Base-by-base conservation (phyloP, 1,140 invertebrate genomes). In the Lithobius niger region DNA sequence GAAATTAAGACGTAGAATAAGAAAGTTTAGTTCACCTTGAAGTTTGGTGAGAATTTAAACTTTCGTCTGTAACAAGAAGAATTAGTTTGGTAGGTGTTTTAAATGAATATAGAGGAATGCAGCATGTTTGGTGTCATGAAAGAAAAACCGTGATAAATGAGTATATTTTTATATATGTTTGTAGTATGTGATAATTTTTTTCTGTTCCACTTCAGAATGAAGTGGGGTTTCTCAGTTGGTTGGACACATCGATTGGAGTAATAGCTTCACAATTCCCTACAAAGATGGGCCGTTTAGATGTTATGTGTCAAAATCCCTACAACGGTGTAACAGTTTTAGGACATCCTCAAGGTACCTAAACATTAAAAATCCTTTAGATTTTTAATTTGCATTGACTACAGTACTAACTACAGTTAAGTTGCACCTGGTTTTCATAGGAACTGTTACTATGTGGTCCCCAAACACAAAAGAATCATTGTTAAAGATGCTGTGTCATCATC, bases 381-480 rank as follows among this genome's bases (percentile, higher is more conserved):
- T 19, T 44, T 15, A 0, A 0, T 31, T 54, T 13, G 13, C 16
- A 31, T 54, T 13, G 18, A n/a, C 4, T n/a, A 60, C 16, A 36
- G 18, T 15, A 19, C 15, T 1, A 59, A 60, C 2, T 45, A 27
- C 10, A 49, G 10, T 24, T n/a, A 19, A 22, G 26, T 58, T 1
- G 54, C 49, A 53, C 27, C 55, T 47, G 18, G 31, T 52, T 31
- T 22, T 57, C 54, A 15, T 56, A 75, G 78, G 79, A 45, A 81
- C 87, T 19, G 89, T 99, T 0, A 85, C 85, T 13, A 82, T 99
- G 79, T 99, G 96, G 96, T 84, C 91, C 24, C 97, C 97, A 0
- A 96, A 84, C 66, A 73, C 80, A 0, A 81, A 82, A 61, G 79
- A 90, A 61, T 84, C 93, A 21, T 69, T 98, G 36, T 90, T 84